Evolutionary conservation across 2,888 invertebrate species (phyloP).

Genomic region (Steinernema carpocapsae): DNA sequence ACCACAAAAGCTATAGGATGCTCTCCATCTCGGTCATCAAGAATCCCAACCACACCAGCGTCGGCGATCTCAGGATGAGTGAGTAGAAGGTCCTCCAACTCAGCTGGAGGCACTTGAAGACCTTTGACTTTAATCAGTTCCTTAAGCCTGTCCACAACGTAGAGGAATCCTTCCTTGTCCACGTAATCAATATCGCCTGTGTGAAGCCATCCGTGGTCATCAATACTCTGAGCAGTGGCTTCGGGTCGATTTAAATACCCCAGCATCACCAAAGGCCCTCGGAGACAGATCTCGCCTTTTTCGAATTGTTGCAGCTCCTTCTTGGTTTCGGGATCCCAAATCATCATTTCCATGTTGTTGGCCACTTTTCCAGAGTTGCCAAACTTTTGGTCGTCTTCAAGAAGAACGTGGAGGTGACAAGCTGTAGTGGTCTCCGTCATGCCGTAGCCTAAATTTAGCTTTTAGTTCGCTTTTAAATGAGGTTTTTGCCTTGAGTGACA

Average conservation of each 20-base stretch:
- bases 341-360: conserved; percentile 49
- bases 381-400: conserved; percentile 36
- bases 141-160: conserved; percentile 64
- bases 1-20: conserved; percentile 68
- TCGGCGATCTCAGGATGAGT: conserved; percentile 79
- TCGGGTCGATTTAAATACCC: conserved; percentile 81
- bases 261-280: conserved; percentile 71
- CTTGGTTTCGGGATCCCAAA: conserved; percentile 15
- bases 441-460: conserved; percentile 38
- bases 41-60: conserved; percentile 82
- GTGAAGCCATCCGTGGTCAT: too few species aligned
- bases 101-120: conserved; percentile 83
- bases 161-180: conserved; percentile 53
- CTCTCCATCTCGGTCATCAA: conserved; percentile 73
- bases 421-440: conserved; percentile 38
- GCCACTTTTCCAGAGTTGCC: conserved; percentile 36
- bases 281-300: conserved; percentile 73
- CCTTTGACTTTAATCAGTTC: too few species aligned
- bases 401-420: conserved; percentile 40
- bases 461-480: too few species aligned
- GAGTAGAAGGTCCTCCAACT: conserved; percentile 81
- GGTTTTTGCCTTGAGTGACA: conserved; percentile 39
- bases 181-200: conserved; percentile 62
- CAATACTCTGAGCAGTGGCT: conserved; percentile 77
- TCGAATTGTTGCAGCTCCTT: conserved; percentile 31